Conservation (phyloP, 2,888 invertebrate species). For the Ypsolopha sequella region DNA sequence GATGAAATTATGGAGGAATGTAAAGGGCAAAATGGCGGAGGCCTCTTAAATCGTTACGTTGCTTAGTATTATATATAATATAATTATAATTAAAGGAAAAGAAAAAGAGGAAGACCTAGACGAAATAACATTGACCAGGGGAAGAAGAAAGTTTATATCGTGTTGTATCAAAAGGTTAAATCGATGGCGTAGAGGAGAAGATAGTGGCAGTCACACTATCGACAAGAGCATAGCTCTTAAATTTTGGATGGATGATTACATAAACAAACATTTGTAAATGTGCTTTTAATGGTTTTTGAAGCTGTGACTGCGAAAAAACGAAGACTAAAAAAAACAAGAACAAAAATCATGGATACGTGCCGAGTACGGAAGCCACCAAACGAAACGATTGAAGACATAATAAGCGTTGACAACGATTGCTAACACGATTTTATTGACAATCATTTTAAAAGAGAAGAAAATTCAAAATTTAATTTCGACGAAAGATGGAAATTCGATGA, state of each 20-base stretch:
- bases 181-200: too few species aligned
- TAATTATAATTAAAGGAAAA: background rate
- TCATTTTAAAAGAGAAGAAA: conserved; percentile 17
- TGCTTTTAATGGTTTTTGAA: too few species aligned
- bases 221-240: too few species aligned
- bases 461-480: conserved; percentile 11
- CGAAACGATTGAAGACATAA: too few species aligned
- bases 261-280: too few species aligned
- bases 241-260: too few species aligned
- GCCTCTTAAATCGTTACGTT: background rate
- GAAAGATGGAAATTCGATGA: too few species aligned
- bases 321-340: background rate
- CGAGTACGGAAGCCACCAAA: too few species aligned
- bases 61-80: background rate
- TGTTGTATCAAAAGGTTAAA: too few species aligned
- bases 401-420: conserved; percentile 11
- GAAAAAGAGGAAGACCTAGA: background rate
- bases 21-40: background rate
- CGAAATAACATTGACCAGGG: background rate
- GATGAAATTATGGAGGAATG: conserved; percentile 23
- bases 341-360: background rate
- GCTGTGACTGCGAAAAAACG: too few species aligned
- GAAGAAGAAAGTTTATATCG: background rate
- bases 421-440: conserved; percentile 20
- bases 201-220: too few species aligned